Conservation (phyloP, 2,888 invertebrate species). For the Cremastinae sp. region DNA sequence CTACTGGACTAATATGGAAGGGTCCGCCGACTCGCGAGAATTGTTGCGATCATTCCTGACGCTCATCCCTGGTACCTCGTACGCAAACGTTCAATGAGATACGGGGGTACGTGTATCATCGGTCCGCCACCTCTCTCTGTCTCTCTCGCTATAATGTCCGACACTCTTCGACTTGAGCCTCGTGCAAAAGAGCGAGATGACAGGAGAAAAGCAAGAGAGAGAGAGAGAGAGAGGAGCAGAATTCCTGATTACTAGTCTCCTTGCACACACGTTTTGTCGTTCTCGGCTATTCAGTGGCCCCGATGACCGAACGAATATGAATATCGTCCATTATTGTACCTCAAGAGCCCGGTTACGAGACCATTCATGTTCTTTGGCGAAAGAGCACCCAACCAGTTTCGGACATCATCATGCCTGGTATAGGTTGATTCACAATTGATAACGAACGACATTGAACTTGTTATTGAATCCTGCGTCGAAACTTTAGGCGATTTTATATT, state of each 20-base stretch:
- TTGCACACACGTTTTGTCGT: slow-evolving; percentile 20
- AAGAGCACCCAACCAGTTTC: slow-evolving; percentile 24
- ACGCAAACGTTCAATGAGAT: slow-evolving; percentile 13
- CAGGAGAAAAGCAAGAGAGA: neutral
- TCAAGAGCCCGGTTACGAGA: slow-evolving; percentile 40
- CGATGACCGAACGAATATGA: slow-evolving; percentile 68
- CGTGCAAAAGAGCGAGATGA: slow-evolving; percentile 18
- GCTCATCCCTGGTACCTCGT: slow-evolving; percentile 37
- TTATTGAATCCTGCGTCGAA: too few species aligned
- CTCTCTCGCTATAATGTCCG: slow-evolving; percentile 44
- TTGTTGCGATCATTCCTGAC: slow-evolving; percentile 31
- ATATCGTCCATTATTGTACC: slow-evolving; percentile 62
- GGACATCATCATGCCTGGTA: slow-evolving; percentile 28
- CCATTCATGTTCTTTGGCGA: slow-evolving; percentile 13
- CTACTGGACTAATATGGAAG: slow-evolving; percentile 69
- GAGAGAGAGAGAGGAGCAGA: neutral
- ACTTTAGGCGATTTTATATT: too few species aligned
- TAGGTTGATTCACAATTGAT: too few species aligned
- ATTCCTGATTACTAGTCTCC: slow-evolving; percentile 39
- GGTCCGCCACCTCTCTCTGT: slow-evolving; percentile 42
- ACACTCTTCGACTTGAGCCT: slow-evolving; percentile 21
- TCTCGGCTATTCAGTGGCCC: slow-evolving; percentile 60
- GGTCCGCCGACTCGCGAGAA: slow-evolving; percentile 51
- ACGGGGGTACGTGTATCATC: slow-evolving; percentile 62
- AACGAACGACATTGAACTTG: too few species aligned